A percentile compares a stretch with the other conserved stretches of the same genome.
Conservation (phyloP, 2,797 vertebrate genomes). For the Calcarius lapponicus region DNA sequence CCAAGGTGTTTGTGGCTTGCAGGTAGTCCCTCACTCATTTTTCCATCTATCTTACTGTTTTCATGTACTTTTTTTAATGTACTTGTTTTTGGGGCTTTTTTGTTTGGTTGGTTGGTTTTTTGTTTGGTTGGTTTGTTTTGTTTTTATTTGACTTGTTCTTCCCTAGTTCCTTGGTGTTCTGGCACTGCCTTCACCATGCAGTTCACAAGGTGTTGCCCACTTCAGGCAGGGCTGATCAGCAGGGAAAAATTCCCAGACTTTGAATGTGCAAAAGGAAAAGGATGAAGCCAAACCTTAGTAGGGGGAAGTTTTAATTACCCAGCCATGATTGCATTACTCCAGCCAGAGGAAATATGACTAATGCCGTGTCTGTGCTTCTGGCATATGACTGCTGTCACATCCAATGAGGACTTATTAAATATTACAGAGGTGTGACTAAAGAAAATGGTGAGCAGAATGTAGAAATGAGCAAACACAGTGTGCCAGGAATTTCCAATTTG, state of each 20-base stretch:
- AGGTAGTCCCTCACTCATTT: background rate
- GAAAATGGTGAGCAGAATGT: background rate
- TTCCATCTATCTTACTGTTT: background rate
- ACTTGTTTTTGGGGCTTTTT: background rate
- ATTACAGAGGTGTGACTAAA: slow-evolving; percentile 20
- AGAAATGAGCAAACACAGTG: background rate
- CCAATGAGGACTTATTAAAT: slow-evolving; percentile 14
- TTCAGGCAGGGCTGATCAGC: background rate
- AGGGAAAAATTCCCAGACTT: background rate
- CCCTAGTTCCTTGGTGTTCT: background rate
- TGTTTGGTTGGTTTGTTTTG: background rate
- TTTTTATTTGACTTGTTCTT: background rate
- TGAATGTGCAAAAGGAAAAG: background rate
- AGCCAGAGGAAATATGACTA: slow-evolving; percentile 31
- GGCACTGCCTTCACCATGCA: background rate
- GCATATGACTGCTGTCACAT: slow-evolving; percentile 8
- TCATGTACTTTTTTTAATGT: background rate
- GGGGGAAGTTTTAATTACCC: slow-evolving; percentile 30
- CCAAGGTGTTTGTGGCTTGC: background rate
- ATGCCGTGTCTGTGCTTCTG: slow-evolving; percentile 29
- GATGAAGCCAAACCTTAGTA: background rate
- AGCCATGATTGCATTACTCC: slow-evolving; percentile 6
- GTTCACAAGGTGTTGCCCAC: background rate
- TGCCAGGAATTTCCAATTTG: background rate
- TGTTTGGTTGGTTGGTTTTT: background rate